Conservation (phyloP, 2,888 invertebrate species). For the Drosophila bunnanda region DNA sequence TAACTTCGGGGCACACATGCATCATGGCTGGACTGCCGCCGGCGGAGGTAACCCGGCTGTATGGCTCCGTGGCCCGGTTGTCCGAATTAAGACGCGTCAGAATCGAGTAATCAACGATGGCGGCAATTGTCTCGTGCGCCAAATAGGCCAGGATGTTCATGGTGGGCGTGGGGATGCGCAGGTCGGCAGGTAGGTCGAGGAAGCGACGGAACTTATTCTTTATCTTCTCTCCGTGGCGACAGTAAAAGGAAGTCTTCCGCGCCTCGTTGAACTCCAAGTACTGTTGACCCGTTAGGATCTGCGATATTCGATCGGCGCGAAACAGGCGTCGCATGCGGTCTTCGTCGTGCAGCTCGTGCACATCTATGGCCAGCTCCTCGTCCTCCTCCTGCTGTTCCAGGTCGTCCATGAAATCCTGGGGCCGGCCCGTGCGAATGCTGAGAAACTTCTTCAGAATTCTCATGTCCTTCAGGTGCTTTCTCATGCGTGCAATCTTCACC, state of each 20-base stretch:
- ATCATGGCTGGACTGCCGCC: conserved; percentile 84
- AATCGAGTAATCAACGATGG: conserved; percentile 93
- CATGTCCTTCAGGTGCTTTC: conserved; percentile 89
- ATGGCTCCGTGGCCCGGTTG: conserved; percentile 89
- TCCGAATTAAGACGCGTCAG: conserved; percentile 91
- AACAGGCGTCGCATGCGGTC: conserved; percentile 84
- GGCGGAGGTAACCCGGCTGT: conserved; percentile 87
- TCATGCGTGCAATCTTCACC: conserved; percentile 89
- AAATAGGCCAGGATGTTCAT: conserved; percentile 93
- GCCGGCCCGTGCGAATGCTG: conserved; percentile 81
- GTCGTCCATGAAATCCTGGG: conserved; percentile 84
- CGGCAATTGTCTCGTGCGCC: conserved; percentile 95
- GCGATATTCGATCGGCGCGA: conserved; percentile 87
- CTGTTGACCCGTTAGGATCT: conserved; percentile 86
- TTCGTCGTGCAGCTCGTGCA: conserved; percentile 84
- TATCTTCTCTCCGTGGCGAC: conserved; percentile 85
- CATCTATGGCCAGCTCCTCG: conserved; percentile 86
- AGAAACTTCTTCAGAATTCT: conserved; percentile 83
- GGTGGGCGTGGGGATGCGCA: conserved; percentile 87
- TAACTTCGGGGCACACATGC: conserved; percentile 84
- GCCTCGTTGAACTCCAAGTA: conserved; percentile 93
- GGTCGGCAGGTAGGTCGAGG: conserved; percentile 88
- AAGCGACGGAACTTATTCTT: conserved; percentile 87
- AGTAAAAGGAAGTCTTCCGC: conserved; percentile 90
- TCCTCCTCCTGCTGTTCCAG: conserved; percentile 85